These are phyloP conservation scores for Cyanocitta stelleri DNA, from an alignment of 2,113 vertebrate genomes.

Conservation along the genomic window DNA sequence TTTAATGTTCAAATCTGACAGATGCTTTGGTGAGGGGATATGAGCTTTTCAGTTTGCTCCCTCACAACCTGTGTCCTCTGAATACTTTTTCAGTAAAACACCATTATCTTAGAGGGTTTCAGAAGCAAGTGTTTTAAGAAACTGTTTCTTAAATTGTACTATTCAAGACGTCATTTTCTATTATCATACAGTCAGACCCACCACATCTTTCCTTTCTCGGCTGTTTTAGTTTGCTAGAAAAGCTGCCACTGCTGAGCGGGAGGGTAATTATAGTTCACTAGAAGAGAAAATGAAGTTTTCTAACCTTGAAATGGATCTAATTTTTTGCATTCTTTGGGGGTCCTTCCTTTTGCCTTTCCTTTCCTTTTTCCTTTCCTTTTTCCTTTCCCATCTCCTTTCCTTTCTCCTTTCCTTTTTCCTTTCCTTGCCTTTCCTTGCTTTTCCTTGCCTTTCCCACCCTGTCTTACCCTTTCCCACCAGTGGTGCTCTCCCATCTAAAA, in stretches of 20 bases:
- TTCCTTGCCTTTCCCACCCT: not conserved
- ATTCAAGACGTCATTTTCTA: not conserved
- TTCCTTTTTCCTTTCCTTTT: not conserved
- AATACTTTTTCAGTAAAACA: not conserved
- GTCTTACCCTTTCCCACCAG: not conserved
- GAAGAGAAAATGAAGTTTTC: not conserved
- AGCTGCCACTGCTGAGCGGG: not conserved
- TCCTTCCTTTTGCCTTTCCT: not conserved
- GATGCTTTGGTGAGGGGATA: not conserved
- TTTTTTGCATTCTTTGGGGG: not conserved
- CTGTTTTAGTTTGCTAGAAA: not conserved
- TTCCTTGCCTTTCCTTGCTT: no score
- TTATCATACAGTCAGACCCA: not conserved
- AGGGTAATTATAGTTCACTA: not conserved
- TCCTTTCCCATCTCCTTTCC: no score
- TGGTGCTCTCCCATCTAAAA: not conserved
- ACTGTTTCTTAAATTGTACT: not conserved
- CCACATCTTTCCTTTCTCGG: not conserved
- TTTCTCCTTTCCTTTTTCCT: not conserved
- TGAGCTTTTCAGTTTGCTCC: not conserved
- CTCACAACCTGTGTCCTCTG: not conserved
- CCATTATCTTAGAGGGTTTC: not conserved
- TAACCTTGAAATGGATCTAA: not conserved
- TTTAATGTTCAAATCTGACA: constrained; percentile 4
- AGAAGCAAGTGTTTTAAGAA: not conserved